Evolutionary conservation across 2,888 invertebrate species (phyloP).

Genomic region (Sphaerophoria taeniata): DNA sequence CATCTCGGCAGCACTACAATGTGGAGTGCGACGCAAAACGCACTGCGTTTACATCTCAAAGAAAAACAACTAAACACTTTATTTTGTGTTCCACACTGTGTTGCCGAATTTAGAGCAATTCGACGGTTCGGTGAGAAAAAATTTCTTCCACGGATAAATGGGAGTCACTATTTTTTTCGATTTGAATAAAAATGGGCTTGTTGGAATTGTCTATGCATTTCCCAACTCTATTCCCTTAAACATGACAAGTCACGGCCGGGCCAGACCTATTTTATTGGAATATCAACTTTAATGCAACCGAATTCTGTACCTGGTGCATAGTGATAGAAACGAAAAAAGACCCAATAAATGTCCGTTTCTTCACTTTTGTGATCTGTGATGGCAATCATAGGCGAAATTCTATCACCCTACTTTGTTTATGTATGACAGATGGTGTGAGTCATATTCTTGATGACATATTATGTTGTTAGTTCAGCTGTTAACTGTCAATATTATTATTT

Average conservation of each 20-base stretch:
- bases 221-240: conserved; percentile 1
- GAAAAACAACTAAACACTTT: conserved; percentile 39
- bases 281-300: conserved; percentile 65
- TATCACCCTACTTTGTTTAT: neutral
- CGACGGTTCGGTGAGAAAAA: no score
- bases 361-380: conserved; percentile 13
- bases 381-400: conserved; percentile 47
- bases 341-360: conserved; percentile 4
- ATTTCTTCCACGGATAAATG: conserved; percentile 46
- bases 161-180: conserved; percentile 50
- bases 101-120: conserved; percentile 6
- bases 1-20: conserved; percentile 6
- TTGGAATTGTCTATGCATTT: conserved; percentile 45
- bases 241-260: neutral
- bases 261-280: conserved; percentile 53
- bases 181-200: conserved; percentile 73
- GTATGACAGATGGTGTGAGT: conserved; percentile 55
- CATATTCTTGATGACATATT: conserved; percentile 50
- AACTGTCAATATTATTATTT: conserved; percentile 46
- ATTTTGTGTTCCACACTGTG: no score
- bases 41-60: neutral
- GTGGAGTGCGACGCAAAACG: no score
- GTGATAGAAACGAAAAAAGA: conserved; percentile 7
- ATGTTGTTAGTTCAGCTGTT: conserved; percentile 45
- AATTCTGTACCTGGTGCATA: neutral